phyloP scores from a whole-genome alignment of 2,888 invertebrate genomes.

The Abrostola tripartita region DNA sequence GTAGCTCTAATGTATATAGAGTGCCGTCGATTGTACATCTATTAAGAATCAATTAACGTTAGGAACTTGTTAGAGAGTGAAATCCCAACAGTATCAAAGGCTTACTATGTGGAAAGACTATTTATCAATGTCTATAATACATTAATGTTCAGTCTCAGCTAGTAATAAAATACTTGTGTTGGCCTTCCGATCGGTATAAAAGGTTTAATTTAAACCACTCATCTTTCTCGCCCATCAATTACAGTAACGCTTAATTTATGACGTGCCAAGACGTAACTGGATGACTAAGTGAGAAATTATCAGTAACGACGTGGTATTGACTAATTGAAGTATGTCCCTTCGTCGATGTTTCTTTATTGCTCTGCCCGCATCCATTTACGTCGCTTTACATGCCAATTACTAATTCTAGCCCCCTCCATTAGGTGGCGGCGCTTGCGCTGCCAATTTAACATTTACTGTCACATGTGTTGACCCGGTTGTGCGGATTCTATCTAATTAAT shows the following conservation, averaged over 20 bases:
- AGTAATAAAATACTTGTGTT: constrained; percentile 28
- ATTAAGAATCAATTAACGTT: constrained; percentile 3
- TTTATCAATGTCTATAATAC: constrained; percentile 29
- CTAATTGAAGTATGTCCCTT: constrained; percentile 57
- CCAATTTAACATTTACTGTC: constrained; percentile 73
- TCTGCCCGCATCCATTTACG: constrained; percentile 48
- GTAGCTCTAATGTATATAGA: neutral
- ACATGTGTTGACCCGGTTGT: constrained; percentile 70
- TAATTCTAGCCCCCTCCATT: constrained; percentile 62
- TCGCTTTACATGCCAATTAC: constrained; percentile 60
- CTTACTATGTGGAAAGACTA: constrained; percentile 11
- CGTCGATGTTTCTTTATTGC: constrained; percentile 46
- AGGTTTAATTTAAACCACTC: constrained; percentile 46
- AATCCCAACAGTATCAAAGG: constrained; percentile 7
- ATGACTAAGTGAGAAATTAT: constrained; percentile 65
- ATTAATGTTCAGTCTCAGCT: constrained; percentile 24
- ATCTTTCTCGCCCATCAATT: constrained; percentile 43
- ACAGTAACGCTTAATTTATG: constrained; percentile 55
- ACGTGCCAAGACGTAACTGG: constrained; percentile 53
- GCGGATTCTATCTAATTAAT: constrained; percentile 59
- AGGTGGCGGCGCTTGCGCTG: constrained; percentile 64
- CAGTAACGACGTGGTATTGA: constrained; percentile 54
- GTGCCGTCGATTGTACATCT: neutral
- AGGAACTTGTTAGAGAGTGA: neutral
- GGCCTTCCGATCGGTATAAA: constrained; percentile 26